These are phyloP conservation scores for Pongo pygmaeus DNA, from an alignment of 2,113 vertebrate genomes.

Conservation along the genomic window DNA sequence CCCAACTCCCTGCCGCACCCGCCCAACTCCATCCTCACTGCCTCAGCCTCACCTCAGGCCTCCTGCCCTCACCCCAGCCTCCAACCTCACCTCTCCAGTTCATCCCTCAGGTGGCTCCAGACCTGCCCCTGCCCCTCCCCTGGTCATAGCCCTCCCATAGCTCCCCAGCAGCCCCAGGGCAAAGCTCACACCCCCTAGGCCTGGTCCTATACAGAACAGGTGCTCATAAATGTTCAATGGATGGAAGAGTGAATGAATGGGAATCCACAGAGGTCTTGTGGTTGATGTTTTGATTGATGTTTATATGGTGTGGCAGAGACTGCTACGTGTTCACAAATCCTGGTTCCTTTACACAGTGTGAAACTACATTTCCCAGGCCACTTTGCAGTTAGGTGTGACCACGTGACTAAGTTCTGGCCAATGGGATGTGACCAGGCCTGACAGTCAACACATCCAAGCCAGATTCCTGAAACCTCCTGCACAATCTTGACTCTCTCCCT, in stretches of 20 bases:
- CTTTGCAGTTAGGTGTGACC: background rate
- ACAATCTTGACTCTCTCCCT: background rate
- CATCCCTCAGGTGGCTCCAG: background rate
- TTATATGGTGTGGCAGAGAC: background rate
- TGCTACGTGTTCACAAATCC: background rate
- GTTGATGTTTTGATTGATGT: background rate
- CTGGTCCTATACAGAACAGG: background rate
- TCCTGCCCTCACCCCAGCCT: background rate
- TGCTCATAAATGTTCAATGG: background rate
- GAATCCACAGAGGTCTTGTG: background rate
- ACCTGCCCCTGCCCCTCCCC: background rate
- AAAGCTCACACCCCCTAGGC: background rate
- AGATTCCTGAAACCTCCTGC: background rate
- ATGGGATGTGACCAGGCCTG: background rate
- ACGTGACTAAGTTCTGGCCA: background rate
- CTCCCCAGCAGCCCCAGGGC: background rate
- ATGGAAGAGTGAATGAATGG: no score
- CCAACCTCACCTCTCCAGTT: background rate
- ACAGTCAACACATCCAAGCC: background rate
- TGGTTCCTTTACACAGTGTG: background rate
- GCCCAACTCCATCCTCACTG: background rate
- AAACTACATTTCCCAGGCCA: conserved; percentile 57
- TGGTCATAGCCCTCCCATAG: background rate
- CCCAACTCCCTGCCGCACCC: background rate
- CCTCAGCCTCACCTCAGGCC: background rate